Base-by-base conservation (phyloP, 2,888 invertebrate species). In the Dynastes tityus region DNA sequence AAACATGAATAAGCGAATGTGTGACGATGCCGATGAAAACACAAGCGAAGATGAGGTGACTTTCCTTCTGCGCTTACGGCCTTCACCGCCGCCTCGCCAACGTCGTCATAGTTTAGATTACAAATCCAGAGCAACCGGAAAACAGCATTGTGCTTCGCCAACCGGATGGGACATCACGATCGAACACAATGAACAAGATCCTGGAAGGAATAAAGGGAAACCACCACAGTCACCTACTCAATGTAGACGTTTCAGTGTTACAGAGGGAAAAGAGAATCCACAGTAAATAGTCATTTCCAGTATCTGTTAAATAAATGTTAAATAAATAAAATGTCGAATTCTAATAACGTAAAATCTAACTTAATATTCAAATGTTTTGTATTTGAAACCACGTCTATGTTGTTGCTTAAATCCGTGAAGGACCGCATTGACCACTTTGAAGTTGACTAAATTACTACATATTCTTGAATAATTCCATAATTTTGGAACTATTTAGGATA, bases 161-260 rank as follows among this genome's bases (percentile, higher is more conserved):
- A 85, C 85, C 80, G 87, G 87, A 51, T 88, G 88, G 88, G 88
- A 88, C 79, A 86, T 88, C 63, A 83, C 86, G 27, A 85, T 88
- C n/a, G 87, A 88, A 80, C 83, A 85, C 37, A 79, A 81, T 68
- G 80, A 82, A 63, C 68, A 49, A 40, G 65, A 70, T 51, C 73
- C 77, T 32, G 75, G 74, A 27, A 78, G 80, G 29, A 73, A 73
- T 73, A 70, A 78, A 37, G 55, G 79, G 13, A 79, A 76, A 16
- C 81, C 81, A 22, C 77, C 80, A n/a, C 51, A 77, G 68, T 81
- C 80, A 9, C 86, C 86, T 16, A 83, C 71, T 8, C 78, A 49
- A 49, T 40, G 45, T 27, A 68, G 79, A 32, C 68, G 75, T 65
- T 61, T 51, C 13, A 76, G 55, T 70, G 13, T 64, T 6, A 65